phyloP scores from a whole-genome alignment of 1,140 invertebrate genomes.

The Bombus waltoni region DNA sequence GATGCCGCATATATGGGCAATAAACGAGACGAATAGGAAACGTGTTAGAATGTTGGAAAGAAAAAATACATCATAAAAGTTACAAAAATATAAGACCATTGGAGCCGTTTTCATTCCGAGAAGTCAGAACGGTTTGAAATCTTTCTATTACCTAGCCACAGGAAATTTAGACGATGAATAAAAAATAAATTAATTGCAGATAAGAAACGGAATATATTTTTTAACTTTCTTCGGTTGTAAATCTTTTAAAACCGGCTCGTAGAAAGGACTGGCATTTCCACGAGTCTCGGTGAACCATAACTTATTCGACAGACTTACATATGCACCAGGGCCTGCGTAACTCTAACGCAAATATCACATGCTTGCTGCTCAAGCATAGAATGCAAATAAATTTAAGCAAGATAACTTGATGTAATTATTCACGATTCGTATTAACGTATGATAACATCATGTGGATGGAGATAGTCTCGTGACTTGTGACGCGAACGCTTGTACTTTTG shows the following conservation, averaged over 20 bases:
- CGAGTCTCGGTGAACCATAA: background rate
- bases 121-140: too few species aligned
- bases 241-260: background rate
- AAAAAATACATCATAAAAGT: too few species aligned
- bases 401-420: slow-evolving; percentile 63
- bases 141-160: too few species aligned
- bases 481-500: slow-evolving; percentile 16
- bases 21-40: too few species aligned
- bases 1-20: too few species aligned
- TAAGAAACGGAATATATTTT: too few species aligned
- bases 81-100: too few species aligned
- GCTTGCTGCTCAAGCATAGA: slow-evolving; percentile 7
- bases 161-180: too few species aligned
- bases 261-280: background rate
- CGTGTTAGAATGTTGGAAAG: too few species aligned
- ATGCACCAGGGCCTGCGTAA: background rate
- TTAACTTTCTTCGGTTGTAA: too few species aligned
- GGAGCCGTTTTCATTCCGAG: too few species aligned
- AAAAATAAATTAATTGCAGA: too few species aligned
- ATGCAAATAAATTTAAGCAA: slow-evolving; percentile 50
- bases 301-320: background rate
- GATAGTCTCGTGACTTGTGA: slow-evolving; percentile 66
- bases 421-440: slow-evolving; percentile 47
- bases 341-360: slow-evolving; percentile 24
- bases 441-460: slow-evolving; percentile 65